Conservation (phyloP, 2,113 vertebrate species). For the Lophura nycthemera region DNA sequence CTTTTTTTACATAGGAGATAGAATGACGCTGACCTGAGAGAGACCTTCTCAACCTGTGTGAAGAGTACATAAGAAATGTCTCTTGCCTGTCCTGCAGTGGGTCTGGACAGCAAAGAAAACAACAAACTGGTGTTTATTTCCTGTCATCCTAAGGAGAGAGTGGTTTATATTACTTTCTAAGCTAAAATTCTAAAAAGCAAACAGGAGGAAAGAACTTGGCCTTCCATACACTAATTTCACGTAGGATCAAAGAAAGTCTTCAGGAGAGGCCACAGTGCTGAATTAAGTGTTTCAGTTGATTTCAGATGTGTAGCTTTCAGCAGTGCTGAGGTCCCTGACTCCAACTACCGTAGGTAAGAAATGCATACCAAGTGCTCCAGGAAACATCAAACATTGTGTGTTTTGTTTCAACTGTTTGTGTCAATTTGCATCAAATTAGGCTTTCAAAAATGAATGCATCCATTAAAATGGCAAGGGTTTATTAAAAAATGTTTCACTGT, state of each 20-base stretch:
- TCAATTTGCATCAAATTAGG: not conserved
- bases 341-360: not conserved
- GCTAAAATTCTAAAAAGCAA: not conserved
- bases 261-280: not conserved
- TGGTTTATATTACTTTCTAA: not conserved
- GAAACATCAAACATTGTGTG: not conserved
- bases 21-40: not conserved
- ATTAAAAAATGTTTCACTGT: not conserved
- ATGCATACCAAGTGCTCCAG: not conserved
- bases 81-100: not conserved
- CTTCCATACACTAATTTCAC: not conserved
- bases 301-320: not conserved
- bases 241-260: not conserved
- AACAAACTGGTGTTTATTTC: not conserved
- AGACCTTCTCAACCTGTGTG: fast-evolving
- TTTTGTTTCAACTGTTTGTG: not conserved
- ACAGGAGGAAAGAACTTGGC: not conserved
- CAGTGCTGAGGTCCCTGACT: not conserved
- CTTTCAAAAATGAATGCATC: not conserved
- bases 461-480: not conserved
- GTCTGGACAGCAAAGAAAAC: not conserved
- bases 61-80: not conserved
- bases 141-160: not conserved
- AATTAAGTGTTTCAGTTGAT: not conserved
- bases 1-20: not conserved